Base-by-base conservation (phyloP, 1,140 invertebrate species). In the Apis cerana region DNA sequence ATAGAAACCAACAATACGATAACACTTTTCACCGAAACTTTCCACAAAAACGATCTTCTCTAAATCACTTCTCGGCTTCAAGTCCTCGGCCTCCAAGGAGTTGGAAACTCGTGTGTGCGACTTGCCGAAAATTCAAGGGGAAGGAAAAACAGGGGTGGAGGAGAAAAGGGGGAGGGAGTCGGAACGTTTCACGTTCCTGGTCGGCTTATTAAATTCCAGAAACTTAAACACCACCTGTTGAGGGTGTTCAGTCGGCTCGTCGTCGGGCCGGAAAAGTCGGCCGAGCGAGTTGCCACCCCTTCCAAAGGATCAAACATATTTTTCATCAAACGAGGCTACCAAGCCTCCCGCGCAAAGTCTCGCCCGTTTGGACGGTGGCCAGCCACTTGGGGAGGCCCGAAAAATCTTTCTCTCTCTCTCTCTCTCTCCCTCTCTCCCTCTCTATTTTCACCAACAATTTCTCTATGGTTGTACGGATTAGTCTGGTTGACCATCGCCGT, bases 151-250 rank as follows among this genome's bases (percentile, higher is more conserved):
- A 19, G 12, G n/a, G 17, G 52, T 3, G 3, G 33, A 33, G 33
- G 3, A 4, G 27, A 27, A 1, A 27, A 27, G 27, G 17, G 21
- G 11, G 9, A n/a, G 11, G 11, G 23, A 21, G 15, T 2, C 27
- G 61, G 27, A 62, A 4, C 64, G 52, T 23, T 43, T 23, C 21
- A 33, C 54, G 33, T 33, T 2, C 33, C 33, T 33, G 33, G 33
- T 4, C 59, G 48, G 85, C 85, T 87, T 87, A 84, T 84, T 85
- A 88, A 88, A 88, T 87, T 87, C 86, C 70, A 80, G 86, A 88
- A 85, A 88, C 86, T 88, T 88, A 88, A 88, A 83, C 84, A 88
- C 86, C 87, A 88, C 87, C 87, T 88, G 87, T 88, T 88, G 86
- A 87, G 72, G 84, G 77, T 88, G 84, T 85, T 88, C 87, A 81